phyloP scores from a whole-genome alignment of 2,888 invertebrate genomes.

The Pterostichus niger region DNA sequence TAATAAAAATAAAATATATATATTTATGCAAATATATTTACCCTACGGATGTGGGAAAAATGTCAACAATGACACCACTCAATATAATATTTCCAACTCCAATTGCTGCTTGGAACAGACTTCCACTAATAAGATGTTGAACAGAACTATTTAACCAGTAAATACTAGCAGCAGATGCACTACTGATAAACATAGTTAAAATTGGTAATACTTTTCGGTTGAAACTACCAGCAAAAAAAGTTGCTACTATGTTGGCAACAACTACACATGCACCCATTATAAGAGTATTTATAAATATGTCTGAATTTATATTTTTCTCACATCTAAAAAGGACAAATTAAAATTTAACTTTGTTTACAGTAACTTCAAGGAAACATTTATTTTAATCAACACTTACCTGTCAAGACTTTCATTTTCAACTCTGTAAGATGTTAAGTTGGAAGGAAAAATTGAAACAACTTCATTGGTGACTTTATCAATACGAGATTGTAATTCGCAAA shows the following conservation, averaged over 20 bases:
- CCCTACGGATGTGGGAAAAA: constrained; percentile 74
- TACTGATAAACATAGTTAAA: constrained; percentile 78
- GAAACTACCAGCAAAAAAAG: constrained; percentile 78
- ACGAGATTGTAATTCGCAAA: constrained; percentile 75
- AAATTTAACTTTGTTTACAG: too few relatives aligned
- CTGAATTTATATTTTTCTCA: constrained; percentile 79
- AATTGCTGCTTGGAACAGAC: constrained; percentile 78
- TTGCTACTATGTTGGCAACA: constrained; percentile 82
- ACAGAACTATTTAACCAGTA: constrained; percentile 81
- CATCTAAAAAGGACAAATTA: constrained; percentile 73
- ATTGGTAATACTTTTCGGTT: constrained; percentile 73
- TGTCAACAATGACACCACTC: constrained; percentile 74
- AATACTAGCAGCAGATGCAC: constrained; percentile 80
- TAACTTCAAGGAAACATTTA: neutral
- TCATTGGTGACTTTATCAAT: neutral
- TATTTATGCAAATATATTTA: constrained; percentile 37
- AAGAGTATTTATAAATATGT: constrained; percentile 83
- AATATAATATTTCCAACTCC: constrained; percentile 77
- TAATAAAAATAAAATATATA: too few relatives aligned
- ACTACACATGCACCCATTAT: constrained; percentile 84
- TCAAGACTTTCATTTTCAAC: neutral
- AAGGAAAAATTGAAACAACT: constrained; percentile 8
- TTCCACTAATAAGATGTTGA: constrained; percentile 80
- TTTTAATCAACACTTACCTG: neutral
- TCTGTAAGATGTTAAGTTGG: neutral